Base-by-base conservation (phyloP, 2,113 vertebrate species). In the Panthera tigris region DNA sequence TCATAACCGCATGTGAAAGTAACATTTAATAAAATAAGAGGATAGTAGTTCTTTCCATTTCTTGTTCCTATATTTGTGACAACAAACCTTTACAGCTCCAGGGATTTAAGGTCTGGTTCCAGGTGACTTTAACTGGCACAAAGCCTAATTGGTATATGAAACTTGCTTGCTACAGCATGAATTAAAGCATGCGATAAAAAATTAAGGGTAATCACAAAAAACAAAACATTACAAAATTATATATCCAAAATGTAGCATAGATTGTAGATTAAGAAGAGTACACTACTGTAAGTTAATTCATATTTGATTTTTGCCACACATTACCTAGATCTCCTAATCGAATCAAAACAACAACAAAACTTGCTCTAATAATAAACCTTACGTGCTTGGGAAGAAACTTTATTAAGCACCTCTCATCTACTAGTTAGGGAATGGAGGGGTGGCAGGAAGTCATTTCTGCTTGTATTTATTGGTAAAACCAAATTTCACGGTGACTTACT, bases 331-430 rank as follows among this genome's bases (percentile, higher is more conserved):
- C 76, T 97, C 68, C 65, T 76, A 74, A 96, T 2, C 55, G 2
- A 91, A 86, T 39, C 2, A 55, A 93, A 66, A 74, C 39, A 74
- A 73, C 5, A 55, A 48, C 31, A 76, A 81, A 71, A 57, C 31
- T 76, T 83, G 52, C 36, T 55, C 76, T 96, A 78, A 83, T 81
- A 89, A 91, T 85, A 91, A 96, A 95, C 29, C 41, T 91, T 81
- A 84, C 27, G 57, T 76, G 14, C 66, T 91, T 69, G 12, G 90
- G 50, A 39, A 97, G 93, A 95, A 91, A 84, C 85, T 84, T 76
- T 91, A 80, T 68, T 78, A 86, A 55, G 57, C 90, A 9, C 7
- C 36, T 27, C 41, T 82, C 74, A 91, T 36, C 68, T 65, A 61
- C 21, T 73, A 73, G 48, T 76, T 69, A 94, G 66, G n/a, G 33